Conservation (phyloP, 1,140 invertebrate genomes). For the Drosophila funebris region DNA sequence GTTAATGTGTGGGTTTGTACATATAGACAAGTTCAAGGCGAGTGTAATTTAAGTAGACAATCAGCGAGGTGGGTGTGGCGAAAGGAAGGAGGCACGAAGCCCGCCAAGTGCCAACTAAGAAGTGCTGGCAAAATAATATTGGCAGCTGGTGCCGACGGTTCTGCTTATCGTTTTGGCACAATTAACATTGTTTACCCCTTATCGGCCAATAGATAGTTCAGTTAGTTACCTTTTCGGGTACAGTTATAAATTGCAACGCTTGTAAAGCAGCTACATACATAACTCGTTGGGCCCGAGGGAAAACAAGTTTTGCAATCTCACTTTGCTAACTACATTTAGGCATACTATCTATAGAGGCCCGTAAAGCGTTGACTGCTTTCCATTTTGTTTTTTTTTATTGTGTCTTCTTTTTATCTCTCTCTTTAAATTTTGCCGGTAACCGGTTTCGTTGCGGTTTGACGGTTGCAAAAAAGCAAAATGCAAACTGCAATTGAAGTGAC, state of each 20-base stretch:
- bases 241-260: slow-evolving; percentile 24
- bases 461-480: slow-evolving; percentile 51
- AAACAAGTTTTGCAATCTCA: slow-evolving; percentile 57
- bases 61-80: slow-evolving; percentile 2
- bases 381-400: background rate
- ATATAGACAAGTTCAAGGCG: slow-evolving; percentile 53
- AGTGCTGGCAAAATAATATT: slow-evolving; percentile 22
- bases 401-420: background rate
- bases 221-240: background rate
- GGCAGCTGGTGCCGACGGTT: background rate
- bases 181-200: slow-evolving; percentile 15
- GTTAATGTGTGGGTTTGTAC: background rate
- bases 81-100: slow-evolving; percentile 9
- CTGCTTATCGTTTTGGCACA: slow-evolving; percentile 20
- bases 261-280: slow-evolving; percentile 15
- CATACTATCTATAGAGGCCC: background rate
- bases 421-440: slow-evolving; percentile 66
- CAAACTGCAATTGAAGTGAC: slow-evolving; percentile 35
- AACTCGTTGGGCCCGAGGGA: slow-evolving; percentile 11
- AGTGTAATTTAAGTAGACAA: slow-evolving; percentile 34
- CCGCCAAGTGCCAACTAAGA: slow-evolving; percentile 45
- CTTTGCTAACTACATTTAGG: slow-evolving; percentile 7
- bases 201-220: slow-evolving; percentile 2
- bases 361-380: slow-evolving; percentile 8
- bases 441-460: slow-evolving; percentile 58